Evolutionary conservation across 92 coral and sea anemone genomes (phyloP), one percentile per base, ranked within the genome.

Genomic region (Zoanthus gigantus): DNA sequence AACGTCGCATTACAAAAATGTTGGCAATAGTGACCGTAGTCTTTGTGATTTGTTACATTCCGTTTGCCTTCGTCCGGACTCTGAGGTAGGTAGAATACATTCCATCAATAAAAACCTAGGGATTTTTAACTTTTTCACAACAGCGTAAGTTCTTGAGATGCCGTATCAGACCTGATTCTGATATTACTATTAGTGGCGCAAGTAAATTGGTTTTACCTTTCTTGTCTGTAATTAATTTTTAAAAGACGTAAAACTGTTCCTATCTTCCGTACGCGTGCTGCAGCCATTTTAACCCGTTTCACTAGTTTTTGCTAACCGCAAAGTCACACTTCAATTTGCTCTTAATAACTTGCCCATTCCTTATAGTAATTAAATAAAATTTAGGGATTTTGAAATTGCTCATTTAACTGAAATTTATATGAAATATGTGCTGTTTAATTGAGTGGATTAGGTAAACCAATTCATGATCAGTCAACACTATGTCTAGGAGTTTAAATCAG

Each of bases 1-100:
- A 81, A n/a, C 85, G 66, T 14, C 73, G 85, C 11, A 81, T 81
- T 60, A 81, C 85, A 2, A 81, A 81, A 53, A 81, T 81, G 85
- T 48, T 81, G 30, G 85, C 85, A 42, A 23, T 81, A 31, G 85
- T 81, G 5, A 81, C 85, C 56, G 3, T 30, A 12, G 85, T 81
- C 6, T 81, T 81, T 11, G 23, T 81, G 15, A 34, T 81, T 23
- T 81, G 85, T 47, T 81, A 81, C 85, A 65, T 81, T 29, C 85
- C 85, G 23, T 81, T 81, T 81, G 85, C 85, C 8, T 47, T 67
- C 0, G 54, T 81, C 74, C 75, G 85, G 66, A 81, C 85, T 11
- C 74, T 81, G 34, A 81, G 85, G 85, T 81, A 46, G 47, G 85
- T 13, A 45, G 23, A 0, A 37, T 9, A 4, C 13, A 56, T 30